phyloP scores from a whole-genome alignment of 2,797 vertebrate genomes.

The Poeciliopsis presidionis region DNA sequence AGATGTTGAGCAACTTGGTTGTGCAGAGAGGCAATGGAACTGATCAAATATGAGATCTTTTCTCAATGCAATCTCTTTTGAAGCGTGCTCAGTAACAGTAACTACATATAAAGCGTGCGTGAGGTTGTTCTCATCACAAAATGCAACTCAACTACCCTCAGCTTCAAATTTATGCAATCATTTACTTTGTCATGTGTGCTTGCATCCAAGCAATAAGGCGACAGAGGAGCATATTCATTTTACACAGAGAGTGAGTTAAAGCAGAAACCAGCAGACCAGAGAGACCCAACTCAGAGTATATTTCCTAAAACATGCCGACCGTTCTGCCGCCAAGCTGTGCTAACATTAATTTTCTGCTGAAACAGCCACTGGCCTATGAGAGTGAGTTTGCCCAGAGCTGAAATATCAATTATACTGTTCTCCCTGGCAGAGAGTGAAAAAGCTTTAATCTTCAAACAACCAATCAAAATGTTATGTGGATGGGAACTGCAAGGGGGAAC shows the following conservation, averaged over 20 bases:
- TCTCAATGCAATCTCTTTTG: slow-evolving; percentile 15
- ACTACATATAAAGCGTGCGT: slow-evolving; percentile 9
- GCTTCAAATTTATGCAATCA: not conserved
- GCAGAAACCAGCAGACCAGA: slow-evolving; percentile 67
- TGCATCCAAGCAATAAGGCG: slow-evolving; percentile 9
- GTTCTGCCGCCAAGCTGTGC: slow-evolving; percentile 76
- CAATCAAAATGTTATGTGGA: slow-evolving; percentile 78
- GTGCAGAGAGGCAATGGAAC: slow-evolving; percentile 48
- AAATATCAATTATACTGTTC: slow-evolving; percentile 83
- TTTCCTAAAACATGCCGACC: slow-evolving; percentile 72
- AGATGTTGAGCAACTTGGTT: slow-evolving; percentile 63
- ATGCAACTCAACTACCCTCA: not conserved
- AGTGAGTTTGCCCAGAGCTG: slow-evolving; percentile 79
- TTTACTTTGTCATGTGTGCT: slow-evolving; percentile 13
- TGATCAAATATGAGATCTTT: slow-evolving; percentile 41
- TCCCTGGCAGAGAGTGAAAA: slow-evolving; percentile 71
- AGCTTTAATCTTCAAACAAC: slow-evolving; percentile 82
- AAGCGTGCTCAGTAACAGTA: slow-evolving; percentile 33
- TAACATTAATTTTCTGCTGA: slow-evolving; percentile 83
- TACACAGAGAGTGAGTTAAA: slow-evolving; percentile 60
- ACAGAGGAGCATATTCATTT: slow-evolving; percentile 55
- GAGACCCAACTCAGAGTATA: slow-evolving; percentile 72
- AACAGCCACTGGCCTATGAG: slow-evolving; percentile 80
- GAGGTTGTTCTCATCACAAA: slow-evolving; percentile 12
- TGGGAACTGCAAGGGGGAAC: slow-evolving; percentile 65